These are phyloP conservation scores for Mesochorus sp. DNA, from an alignment of 2,888 invertebrate genomes.

Conservation along the genomic window DNA sequence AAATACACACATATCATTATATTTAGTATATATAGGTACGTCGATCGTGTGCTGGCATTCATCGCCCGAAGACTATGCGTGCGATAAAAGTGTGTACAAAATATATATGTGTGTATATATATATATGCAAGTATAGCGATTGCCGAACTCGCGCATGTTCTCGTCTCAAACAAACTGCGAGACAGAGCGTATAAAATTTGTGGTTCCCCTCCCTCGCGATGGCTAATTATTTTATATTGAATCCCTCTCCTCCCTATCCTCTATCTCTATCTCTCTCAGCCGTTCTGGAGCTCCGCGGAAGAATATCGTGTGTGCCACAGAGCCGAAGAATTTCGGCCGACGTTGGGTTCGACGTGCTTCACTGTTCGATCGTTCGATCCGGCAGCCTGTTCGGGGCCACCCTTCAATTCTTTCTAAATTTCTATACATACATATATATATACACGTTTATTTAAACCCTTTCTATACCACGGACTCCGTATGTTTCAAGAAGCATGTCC, in stretches of 20 bases:
- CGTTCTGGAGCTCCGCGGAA: conserved; percentile 46
- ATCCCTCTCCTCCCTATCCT: conserved; percentile 57
- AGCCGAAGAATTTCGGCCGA: conserved; percentile 12
- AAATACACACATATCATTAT: conserved; percentile 79
- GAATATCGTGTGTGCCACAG: conserved; percentile 46
- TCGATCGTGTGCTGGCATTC: background rate
- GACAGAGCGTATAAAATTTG: conserved; percentile 66
- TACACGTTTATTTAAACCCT: background rate
- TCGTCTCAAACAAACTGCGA: conserved; percentile 38
- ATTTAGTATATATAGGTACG: background rate
- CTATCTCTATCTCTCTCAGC: too few species aligned
- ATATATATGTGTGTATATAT: conserved; percentile 14
- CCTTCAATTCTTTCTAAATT: conserved; percentile 4
- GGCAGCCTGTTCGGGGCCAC: background rate
- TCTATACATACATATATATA: background rate
- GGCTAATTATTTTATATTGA: conserved; percentile 71
- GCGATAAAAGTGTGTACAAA: background rate
- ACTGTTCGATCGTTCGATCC: conserved; percentile 42
- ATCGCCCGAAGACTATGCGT: background rate
- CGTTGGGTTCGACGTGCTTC: conserved; percentile 42
- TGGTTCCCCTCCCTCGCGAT: conserved; percentile 61
- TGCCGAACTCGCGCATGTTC: conserved; percentile 23
- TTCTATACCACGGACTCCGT: background rate
- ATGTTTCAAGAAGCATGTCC: conserved; percentile 24
- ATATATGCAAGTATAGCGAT: too few species aligned